Evolutionary conservation across 1,140 invertebrate species (phyloP), one percentile per base, ranked within the genome.

Genomic region (Camponotus pennsylvanicus): DNA sequence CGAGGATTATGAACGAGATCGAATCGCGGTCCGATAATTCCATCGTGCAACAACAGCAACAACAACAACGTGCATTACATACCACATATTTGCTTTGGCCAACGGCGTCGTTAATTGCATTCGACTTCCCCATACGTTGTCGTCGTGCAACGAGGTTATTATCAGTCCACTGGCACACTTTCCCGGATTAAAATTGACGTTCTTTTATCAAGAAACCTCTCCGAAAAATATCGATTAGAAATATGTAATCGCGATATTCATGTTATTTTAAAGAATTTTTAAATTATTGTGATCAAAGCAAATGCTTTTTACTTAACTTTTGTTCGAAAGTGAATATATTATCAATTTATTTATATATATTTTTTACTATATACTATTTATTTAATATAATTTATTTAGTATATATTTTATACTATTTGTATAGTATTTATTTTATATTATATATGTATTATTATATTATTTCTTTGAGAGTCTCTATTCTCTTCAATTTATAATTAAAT

Each of bases 1-100:
- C 40, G 61, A n/a, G 75, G 49, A 77, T 90, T 80, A 61, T 70
- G 67, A 15, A 8, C 42, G 40, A 78, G 45, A 75, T 80, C 52
- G 40, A 40, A 69, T 42, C 49, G 69, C 42, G 9, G 7, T 11
- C 59, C 32, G 42, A 67, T 52, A 34, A 71, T 88, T 52, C 77
- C 69, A 70, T 40, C 61, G 85, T 27, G 42, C 42, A 61, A 61
- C 45, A 61, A 69, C 83, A 70, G 13, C n/a, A 18, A 13, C 40
- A 21, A 57, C 75, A 61, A 57, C 75, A 61, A 61, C 67, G 64
- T 59, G 52, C 18, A 57, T 73, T 52, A 42, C 37, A 87, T 52
- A 61, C 40, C n/a, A 87, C 87, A 86, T 89, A 77, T 71, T 89
- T 89, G 88, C 88, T 89, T 89, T 89, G 87, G 69, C 13, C 66